Evolutionary conservation across 2,888 invertebrate genomes (phyloP), one percentile per base, ranked within the genome.

Genomic region (Conus canariensis): DNA sequence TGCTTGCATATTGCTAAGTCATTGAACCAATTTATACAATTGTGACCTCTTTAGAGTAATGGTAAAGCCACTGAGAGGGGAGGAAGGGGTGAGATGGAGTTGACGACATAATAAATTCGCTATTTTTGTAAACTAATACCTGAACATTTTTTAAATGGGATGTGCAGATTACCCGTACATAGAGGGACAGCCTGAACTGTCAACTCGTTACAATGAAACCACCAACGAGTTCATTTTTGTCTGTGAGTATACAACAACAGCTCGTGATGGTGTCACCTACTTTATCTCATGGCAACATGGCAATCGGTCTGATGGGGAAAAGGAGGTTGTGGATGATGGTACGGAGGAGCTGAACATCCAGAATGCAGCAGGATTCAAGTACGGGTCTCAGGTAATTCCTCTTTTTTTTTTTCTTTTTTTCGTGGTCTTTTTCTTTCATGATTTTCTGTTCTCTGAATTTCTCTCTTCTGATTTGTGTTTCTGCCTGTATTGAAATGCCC

Each of bases 151-250:
- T 45, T 45, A 45, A 45, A 45, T 45, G 45, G 77, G 25, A 10
- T 74, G 77, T 90, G 19, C 91, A 93, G 93, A 86, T 1, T 92
- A 92, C 88, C 93, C 93, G 9, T 91, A 93, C 82, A 70, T 93
- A 12, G 64, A 90, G 60, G 91, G 91, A 25, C 85, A 88, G 60
- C 93, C 93, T n/a, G 74, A 74, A 22, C 56, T 93, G 70, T 89
- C 91, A 12, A 90, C 91, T 8, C 30, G 67, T 12, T 93, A 92
- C 91, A 92, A 92, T 85, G 88, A 90, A 80, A 91, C 88, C 80
- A 85, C 89, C 60, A 80, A 82, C 6, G 86, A 88, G 45, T 92
- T 93, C 83, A 6, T 86, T 19, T 93, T 93, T 64, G 45, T 59
- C 56, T 94, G 94, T 90, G 88, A 92, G 67, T 93, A 92, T 77